phyloP scores from a whole-genome alignment of 2,797 vertebrate genomes.

The Buphagus erythrorhynchus region DNA sequence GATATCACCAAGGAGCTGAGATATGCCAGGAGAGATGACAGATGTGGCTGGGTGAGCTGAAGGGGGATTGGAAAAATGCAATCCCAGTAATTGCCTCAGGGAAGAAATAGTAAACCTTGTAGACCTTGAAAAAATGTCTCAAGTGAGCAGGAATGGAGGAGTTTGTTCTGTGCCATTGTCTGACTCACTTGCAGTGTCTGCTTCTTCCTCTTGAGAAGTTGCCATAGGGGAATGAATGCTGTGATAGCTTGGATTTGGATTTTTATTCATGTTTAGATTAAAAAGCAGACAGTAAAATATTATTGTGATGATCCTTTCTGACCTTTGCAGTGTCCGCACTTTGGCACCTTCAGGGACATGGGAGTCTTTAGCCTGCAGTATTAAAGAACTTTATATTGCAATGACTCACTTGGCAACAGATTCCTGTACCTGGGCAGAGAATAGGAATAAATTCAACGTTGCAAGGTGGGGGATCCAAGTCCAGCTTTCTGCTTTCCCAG shows the following conservation, averaged over 20 bases:
- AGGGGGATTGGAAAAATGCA: neutral
- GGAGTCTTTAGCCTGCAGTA: neutral
- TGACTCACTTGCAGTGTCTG: neutral
- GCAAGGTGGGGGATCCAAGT: neutral
- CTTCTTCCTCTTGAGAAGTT: neutral
- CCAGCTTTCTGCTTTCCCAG: neutral
- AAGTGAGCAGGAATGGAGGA: neutral
- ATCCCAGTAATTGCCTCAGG: constrained; percentile 6
- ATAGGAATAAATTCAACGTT: neutral
- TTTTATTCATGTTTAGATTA: neutral
- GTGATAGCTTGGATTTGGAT: neutral
- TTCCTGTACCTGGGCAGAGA: neutral
- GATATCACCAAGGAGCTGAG: neutral
- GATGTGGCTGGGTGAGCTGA: constrained; percentile 11
- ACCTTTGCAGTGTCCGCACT: neutral
- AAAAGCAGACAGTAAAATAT: neutral
- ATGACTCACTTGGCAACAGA: neutral
- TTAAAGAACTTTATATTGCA: neutral
- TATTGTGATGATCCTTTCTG: neutral
- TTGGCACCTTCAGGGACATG: neutral
- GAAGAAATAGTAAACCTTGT: constrained; percentile 29
- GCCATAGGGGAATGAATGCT: neutral
- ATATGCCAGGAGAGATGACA: constrained; percentile 21
- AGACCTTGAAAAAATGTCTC: neutral
- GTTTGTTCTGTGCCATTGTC: neutral